Percentiles rank a stretch among this genome's conserved stretches.
Conservation (phyloP, 2,113 vertebrate species). For the Sardina pilchardus region DNA sequence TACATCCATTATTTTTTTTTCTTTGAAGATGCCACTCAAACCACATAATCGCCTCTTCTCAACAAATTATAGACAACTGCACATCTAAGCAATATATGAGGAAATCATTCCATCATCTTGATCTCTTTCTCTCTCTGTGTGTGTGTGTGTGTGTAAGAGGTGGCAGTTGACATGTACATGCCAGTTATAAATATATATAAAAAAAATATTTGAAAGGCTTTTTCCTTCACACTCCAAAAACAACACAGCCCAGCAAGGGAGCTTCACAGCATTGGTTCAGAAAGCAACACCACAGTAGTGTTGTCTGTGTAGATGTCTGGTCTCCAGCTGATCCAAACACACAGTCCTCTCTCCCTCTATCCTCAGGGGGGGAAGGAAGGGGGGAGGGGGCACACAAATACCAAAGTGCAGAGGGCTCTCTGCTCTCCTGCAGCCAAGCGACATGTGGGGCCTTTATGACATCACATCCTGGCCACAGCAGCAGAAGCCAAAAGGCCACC, state of each 20-base stretch:
- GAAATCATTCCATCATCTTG: background rate
- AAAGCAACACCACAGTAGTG: constrained; percentile 12
- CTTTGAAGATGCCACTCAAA: background rate
- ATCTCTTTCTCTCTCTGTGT: background rate
- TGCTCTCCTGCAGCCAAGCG: background rate
- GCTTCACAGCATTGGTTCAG: constrained; percentile 13
- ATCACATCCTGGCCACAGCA: background rate
- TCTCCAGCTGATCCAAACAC: constrained; percentile 2
- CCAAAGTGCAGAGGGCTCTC: background rate
- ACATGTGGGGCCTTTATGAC: constrained; percentile 16
- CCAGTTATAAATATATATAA: background rate
- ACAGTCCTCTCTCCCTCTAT: background rate
- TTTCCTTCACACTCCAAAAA: constrained; percentile 17
- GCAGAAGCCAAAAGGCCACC: background rate
- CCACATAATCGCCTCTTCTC: background rate
- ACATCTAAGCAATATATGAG: background rate
- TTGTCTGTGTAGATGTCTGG: constrained; percentile 11
- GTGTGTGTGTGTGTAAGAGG: background rate
- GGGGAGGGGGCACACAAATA: background rate
- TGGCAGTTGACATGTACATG: background rate
- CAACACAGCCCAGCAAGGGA: background rate
- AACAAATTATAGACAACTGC: background rate
- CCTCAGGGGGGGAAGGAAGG: background rate
- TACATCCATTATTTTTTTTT: background rate
- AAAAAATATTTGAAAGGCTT: background rate